Percentiles rank a stretch among this genome's conserved stretches.
phyloP scores from a whole-genome alignment of 2,888 invertebrate genomes.

The Yponomeuta cagnagella region DNA sequence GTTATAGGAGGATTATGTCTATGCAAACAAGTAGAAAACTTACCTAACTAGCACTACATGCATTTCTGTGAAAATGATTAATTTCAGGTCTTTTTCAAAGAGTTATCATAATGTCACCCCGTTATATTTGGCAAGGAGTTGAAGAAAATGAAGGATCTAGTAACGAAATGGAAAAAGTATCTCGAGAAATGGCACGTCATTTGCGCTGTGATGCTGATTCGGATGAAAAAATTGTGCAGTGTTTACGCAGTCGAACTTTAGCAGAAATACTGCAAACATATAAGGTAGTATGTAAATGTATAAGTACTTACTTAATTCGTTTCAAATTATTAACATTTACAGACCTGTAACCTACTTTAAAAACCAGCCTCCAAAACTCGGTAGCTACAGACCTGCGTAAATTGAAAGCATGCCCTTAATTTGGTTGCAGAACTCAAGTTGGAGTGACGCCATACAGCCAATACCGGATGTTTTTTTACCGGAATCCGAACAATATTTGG shows the following conservation, averaged over 20 bases:
- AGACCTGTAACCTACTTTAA: too few species aligned
- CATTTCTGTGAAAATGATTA: background rate
- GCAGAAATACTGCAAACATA: constrained; percentile 74
- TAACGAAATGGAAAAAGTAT: constrained; percentile 57
- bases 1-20: background rate
- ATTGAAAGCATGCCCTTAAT: constrained; percentile 10
- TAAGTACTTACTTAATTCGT: too few species aligned
- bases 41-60: background rate
- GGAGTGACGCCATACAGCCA: constrained; percentile 77
- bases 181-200: constrained; percentile 72
- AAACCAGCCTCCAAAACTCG: too few species aligned
- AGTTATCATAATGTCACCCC: constrained; percentile 81
- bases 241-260: constrained; percentile 77
- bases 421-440: constrained; percentile 72
- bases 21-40: background rate
- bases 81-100: constrained; percentile 77
- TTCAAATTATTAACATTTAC: too few species aligned
- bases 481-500: constrained; percentile 77
- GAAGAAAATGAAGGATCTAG: constrained; percentile 37
- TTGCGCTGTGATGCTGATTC: constrained; percentile 66
- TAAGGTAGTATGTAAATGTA: constrained; percentile 33
- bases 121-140: constrained; percentile 57
- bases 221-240: constrained; percentile 73
- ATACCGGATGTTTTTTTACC: constrained; percentile 78
- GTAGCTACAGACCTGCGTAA: background rate